Evolutionary conservation across 2,888 invertebrate genomes (phyloP).

Genomic region (Conops quadrifasciatus): DNA sequence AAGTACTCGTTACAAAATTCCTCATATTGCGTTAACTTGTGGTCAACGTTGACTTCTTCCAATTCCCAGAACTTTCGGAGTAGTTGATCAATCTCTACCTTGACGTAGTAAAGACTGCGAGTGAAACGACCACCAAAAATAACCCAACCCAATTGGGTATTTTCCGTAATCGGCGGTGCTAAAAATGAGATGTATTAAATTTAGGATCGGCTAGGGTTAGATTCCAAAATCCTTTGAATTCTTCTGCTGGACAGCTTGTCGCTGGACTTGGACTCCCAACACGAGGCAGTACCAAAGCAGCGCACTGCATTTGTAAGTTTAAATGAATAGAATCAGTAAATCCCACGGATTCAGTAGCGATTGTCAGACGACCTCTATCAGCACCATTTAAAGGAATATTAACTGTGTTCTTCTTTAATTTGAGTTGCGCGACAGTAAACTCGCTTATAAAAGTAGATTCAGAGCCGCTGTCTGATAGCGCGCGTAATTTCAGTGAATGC

Average conservation of each 20-base stretch:
- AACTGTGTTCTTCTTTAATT: not conserved
- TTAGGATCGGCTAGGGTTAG: conserved; percentile 4
- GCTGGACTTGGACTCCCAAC: conserved; percentile 10
- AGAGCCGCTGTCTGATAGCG: conserved; percentile 23
- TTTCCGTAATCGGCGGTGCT: conserved; percentile 24
- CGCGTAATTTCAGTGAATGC: conserved; percentile 6
- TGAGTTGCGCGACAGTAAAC: not conserved
- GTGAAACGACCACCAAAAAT: not conserved
- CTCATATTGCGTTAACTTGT: conserved; percentile 11
- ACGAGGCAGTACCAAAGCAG: not conserved
- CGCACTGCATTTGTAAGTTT: not conserved
- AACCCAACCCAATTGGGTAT: not conserved
- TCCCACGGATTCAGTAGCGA: not conserved
- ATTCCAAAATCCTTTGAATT: not conserved
- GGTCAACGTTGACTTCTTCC: conserved; percentile 14
- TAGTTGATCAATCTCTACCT: conserved; percentile 15
- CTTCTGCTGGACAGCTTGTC: not conserved
- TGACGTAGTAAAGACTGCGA: not conserved
- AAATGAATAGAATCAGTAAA: conserved; percentile 9
- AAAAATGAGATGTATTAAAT: conserved; percentile 16
- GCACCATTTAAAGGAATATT: conserved; percentile 1
- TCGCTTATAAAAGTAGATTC: conserved; percentile 18
- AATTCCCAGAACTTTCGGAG: conserved; percentile 30
- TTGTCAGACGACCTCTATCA: not conserved
- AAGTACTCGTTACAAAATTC: conserved; percentile 9